Evolutionary conservation across 2,113 vertebrate species (phyloP).

Genomic region (Calonectris borealis): DNA sequence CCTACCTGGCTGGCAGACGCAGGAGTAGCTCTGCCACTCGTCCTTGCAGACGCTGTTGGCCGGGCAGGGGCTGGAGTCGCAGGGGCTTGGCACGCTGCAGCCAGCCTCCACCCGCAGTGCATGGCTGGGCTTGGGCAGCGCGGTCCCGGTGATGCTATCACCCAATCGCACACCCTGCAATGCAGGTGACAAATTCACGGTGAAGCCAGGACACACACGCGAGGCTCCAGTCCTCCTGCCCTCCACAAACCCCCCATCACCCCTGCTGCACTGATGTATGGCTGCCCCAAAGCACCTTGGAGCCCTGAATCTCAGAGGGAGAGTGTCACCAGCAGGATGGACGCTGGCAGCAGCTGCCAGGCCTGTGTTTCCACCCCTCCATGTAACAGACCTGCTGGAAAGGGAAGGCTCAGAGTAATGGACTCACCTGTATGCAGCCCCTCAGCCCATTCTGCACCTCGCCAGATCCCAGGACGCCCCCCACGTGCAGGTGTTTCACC

Average conservation of each 20-base stretch:
- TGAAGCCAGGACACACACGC: neutral
- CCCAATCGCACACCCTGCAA: conserved; percentile 91
- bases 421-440: conserved; percentile 94
- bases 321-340: neutral
- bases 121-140: conserved; percentile 84
- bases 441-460: conserved; percentile 89
- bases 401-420: neutral
- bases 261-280: neutral
- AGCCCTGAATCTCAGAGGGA: neutral
- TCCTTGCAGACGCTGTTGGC: conserved; percentile 86
- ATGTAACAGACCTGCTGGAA: fast-evolving
- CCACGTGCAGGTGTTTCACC: conserved; percentile 94
- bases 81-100: conserved; percentile 84
- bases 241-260: neutral
- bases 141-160: conserved; percentile 78
- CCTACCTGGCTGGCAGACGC: conserved; percentile 89
- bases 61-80: conserved; percentile 88
- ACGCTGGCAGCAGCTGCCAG: neutral
- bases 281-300: neutral
- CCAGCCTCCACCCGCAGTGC: conserved; percentile 89
- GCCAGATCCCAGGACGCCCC: conserved; percentile 86
- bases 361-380: neutral
- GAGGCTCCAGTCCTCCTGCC: neutral
- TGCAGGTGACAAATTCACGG: neutral
- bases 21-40: conserved; percentile 90